Evolutionary conservation across 2,888 invertebrate species (phyloP).

Genomic region (Callosobruchus maculatus): DNA sequence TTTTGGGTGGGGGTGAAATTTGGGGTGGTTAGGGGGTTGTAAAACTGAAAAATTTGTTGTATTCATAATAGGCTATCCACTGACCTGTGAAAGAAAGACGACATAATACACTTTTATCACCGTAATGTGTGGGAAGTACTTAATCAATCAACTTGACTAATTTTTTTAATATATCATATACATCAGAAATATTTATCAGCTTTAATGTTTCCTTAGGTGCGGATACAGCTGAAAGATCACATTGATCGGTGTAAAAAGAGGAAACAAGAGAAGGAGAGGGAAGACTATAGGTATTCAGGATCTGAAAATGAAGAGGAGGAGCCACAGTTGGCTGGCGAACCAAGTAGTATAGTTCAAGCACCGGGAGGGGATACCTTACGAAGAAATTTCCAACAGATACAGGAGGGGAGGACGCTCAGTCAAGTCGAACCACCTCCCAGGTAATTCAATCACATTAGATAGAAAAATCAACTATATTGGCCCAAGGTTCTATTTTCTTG

Average conservation of each 20-base stretch:
- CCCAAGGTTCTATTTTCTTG: too few species aligned
- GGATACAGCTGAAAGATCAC: constrained; percentile 98
- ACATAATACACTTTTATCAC: too few species aligned
- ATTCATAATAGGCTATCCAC: too few species aligned
- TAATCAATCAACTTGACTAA: too few species aligned
- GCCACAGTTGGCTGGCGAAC: constrained; percentile 86
- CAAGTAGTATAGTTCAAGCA: constrained; percentile 89
- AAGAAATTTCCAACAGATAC: constrained; percentile 97
- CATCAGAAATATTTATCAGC: neutral
- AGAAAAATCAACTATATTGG: too few species aligned
- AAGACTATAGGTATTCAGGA: constrained; percentile 83
- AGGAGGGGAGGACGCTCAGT: constrained; percentile 69
- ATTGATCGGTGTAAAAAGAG: constrained; percentile 96
- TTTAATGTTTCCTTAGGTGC: constrained; percentile 62
- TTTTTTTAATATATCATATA: too few species aligned
- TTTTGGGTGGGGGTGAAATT: too few species aligned
- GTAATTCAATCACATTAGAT: constrained; percentile 22
- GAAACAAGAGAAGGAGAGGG: constrained; percentile 82
- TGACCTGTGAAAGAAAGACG: too few species aligned
- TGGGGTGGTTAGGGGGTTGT: too few species aligned
- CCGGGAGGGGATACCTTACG: constrained; percentile 92
- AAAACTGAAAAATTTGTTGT: too few species aligned
- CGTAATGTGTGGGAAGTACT: too few species aligned
- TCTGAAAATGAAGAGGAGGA: constrained; percentile 98
- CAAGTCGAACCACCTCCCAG: constrained; percentile 56